Percentiles rank a stretch among this genome's conserved stretches.
phyloP scores from a whole-genome alignment of 2,888 invertebrate species.

The Bellardia pandia region DNA sequence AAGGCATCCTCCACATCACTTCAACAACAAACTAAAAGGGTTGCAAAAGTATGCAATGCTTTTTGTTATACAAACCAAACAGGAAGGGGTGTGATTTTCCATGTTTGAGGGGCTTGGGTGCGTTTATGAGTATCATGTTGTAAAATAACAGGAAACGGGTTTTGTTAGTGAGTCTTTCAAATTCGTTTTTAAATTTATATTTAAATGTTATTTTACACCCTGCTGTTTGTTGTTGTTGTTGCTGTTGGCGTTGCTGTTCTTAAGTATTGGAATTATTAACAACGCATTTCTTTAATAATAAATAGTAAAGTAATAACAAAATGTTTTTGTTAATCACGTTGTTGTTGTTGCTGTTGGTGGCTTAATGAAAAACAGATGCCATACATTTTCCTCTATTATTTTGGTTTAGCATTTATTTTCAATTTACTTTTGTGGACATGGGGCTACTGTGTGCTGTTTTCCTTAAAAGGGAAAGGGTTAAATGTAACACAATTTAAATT shows the following conservation, averaged over 20 bases:
- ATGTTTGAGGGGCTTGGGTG: background rate
- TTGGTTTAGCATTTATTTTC: constrained; percentile 58
- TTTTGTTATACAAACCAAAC: background rate
- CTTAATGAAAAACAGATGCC: constrained; percentile 73
- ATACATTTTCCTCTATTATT: constrained; percentile 65
- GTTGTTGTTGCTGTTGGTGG: constrained; percentile 43
- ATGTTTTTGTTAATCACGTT: constrained; percentile 57
- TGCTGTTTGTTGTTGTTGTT: constrained; percentile 35
- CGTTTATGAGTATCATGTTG: constrained; percentile 31
- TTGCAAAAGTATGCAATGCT: constrained; percentile 27
- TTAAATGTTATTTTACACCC: constrained; percentile 59
- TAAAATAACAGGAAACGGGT: constrained; percentile 49
- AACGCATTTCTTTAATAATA: constrained; percentile 68
- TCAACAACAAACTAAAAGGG: constrained; percentile 51
- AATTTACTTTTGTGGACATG: constrained; percentile 26
- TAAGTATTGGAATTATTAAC: constrained; percentile 63
- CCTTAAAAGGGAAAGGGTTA: constrained; percentile 42
- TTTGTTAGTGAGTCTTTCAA: constrained; percentile 41
- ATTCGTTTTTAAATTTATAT: constrained; percentile 52
- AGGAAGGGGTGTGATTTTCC: constrained; percentile 60
- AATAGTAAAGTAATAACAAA: constrained; percentile 64
- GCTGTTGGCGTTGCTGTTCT: background rate
- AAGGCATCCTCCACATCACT: constrained; percentile 5
- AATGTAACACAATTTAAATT: constrained; percentile 59
- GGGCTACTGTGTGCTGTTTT: background rate